A percentile compares a stretch with the other conserved stretches of the same genome.
Conservation (phyloP, 2,888 invertebrate species). For the Parapristionchus giblindavisi region DNA sequence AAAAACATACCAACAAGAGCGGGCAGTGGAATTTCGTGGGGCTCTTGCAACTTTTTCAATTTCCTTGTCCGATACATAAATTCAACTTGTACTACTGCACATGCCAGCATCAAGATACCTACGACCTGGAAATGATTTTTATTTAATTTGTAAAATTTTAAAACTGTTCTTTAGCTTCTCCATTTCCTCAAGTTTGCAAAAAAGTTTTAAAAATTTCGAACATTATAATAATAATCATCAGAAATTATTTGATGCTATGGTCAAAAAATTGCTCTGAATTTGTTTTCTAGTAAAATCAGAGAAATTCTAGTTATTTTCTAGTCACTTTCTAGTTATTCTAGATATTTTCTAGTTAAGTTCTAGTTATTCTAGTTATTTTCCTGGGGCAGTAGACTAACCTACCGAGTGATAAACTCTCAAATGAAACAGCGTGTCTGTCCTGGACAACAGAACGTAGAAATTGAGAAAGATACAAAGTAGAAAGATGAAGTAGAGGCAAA, state of each 20-base stretch:
- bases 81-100: conserved; percentile 60
- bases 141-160: not conserved
- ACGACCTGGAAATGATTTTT: conserved; percentile 54
- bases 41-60: conserved; percentile 62
- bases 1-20: conserved; percentile 58
- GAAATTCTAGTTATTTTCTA: too few species aligned
- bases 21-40: conserved; percentile 65
- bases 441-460: conserved; percentile 61
- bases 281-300: too few species aligned
- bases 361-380: not conserved
- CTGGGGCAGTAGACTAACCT: conserved; percentile 25
- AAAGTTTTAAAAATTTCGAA: too few species aligned
- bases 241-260: too few species aligned
- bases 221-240: too few species aligned
- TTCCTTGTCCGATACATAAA: conserved; percentile 57
- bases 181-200: too few species aligned
- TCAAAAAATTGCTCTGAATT: too few species aligned
- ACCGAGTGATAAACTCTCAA: conserved; percentile 64
- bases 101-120: conserved; percentile 60
- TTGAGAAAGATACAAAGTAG: conserved; percentile 63
- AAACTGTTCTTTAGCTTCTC: too few species aligned
- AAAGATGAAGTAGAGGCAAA: conserved; percentile 58
- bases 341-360: not conserved
- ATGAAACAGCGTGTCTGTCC: conserved; percentile 64
- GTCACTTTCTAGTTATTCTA: not conserved